Evolutionary conservation across 1,140 invertebrate genomes (phyloP).

Genomic region (Trissolcus basalis): DNA sequence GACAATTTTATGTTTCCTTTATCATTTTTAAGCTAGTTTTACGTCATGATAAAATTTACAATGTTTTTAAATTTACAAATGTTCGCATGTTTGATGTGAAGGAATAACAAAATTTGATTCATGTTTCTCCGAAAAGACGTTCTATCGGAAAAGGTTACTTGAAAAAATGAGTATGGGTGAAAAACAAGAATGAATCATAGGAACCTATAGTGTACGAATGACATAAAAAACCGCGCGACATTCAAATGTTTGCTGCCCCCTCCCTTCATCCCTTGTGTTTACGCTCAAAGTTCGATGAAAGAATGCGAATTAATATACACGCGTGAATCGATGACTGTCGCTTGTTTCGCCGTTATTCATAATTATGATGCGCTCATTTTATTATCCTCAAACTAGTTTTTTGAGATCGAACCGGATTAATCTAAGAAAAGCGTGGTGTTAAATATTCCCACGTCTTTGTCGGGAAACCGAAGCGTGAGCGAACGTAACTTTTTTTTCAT

Average conservation of each 20-base stretch:
- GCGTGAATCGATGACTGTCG: constrained; percentile 7
- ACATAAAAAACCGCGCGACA: constrained; percentile 1
- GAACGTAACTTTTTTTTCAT: constrained; percentile 5
- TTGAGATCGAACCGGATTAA: constrained; percentile 52
- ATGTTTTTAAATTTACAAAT: too few relatives aligned
- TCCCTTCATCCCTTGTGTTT: background rate
- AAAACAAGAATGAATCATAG: background rate
- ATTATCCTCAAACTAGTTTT: constrained; percentile 55
- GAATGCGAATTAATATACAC: constrained; percentile 17
- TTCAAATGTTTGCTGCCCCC: constrained; percentile 11
- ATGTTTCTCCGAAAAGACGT: too few relatives aligned
- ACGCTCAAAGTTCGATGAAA: constrained; percentile 9
- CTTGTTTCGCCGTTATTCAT: constrained; percentile 10
- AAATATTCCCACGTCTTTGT: constrained; percentile 19
- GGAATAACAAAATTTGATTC: too few relatives aligned
- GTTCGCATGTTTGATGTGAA: too few relatives aligned
- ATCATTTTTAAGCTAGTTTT: too few relatives aligned
- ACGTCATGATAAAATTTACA: too few relatives aligned
- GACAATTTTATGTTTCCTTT: too few relatives aligned
- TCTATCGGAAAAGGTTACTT: background rate
- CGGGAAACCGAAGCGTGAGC: background rate
- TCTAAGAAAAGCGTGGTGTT: constrained; percentile 29
- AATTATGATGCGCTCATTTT: constrained; percentile 41
- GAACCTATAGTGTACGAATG: background rate
- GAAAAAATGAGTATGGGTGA: background rate